Conservation (phyloP, 2,113 vertebrate species). For the Australoheros scitulus region DNA sequence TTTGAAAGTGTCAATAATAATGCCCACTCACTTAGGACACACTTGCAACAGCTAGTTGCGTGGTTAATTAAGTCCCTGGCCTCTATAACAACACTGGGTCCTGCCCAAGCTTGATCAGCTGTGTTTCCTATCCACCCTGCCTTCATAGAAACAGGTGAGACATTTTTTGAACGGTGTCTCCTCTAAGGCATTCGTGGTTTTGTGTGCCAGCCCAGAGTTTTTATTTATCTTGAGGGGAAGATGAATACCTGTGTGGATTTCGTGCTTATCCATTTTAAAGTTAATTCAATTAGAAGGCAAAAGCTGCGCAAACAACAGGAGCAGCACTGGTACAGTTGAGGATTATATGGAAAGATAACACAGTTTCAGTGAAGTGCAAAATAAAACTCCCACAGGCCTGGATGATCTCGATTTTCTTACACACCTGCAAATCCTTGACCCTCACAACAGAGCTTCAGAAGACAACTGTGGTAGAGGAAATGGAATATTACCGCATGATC, state of each 20-base stretch:
- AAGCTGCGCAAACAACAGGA: slow-evolving; percentile 8
- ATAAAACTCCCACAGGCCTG: neutral
- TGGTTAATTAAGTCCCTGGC: slow-evolving; percentile 33
- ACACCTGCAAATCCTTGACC: neutral
- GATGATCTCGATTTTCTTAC: neutral
- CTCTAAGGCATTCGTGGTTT: slow-evolving; percentile 1
- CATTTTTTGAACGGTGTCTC: neutral
- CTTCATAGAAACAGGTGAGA: neutral
- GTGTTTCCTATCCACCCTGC: slow-evolving; percentile 6
- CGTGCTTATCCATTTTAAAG: slow-evolving; percentile 8
- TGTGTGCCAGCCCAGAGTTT: neutral
- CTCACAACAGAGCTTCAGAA: neutral
- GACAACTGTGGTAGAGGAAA: neutral
- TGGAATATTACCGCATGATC: neutral
- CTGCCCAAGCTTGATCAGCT: slow-evolving; percentile 55
- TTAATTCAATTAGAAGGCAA: neutral
- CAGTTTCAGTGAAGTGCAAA: neutral
- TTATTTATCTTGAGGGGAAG: slow-evolving; percentile 1
- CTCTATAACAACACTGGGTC: slow-evolving; percentile 32
- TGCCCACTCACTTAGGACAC: slow-evolving; percentile 44
- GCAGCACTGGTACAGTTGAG: neutral
- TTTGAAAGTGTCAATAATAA: slow-evolving; percentile 43
- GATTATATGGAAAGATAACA: neutral
- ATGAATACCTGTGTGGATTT: slow-evolving; percentile 10
- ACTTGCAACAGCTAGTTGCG: slow-evolving; percentile 28